Evolutionary conservation across 2,888 invertebrate genomes (phyloP).

Genomic region (Parnassius smintheus): DNA sequence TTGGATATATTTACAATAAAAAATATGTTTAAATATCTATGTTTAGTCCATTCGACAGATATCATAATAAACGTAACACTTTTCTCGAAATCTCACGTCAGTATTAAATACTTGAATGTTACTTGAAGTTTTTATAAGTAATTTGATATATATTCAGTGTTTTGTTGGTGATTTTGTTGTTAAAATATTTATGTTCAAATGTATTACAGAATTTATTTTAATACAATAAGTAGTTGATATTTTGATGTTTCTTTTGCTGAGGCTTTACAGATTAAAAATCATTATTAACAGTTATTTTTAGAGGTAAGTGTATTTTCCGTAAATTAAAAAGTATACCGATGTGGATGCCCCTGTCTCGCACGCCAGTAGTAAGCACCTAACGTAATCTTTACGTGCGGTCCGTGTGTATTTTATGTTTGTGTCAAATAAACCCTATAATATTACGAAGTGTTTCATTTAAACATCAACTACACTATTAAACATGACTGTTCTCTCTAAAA

Average conservation of each 20-base stretch:
- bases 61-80: background rate
- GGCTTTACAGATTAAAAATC: constrained; percentile 4
- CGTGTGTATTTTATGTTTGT: constrained; percentile 20
- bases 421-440: constrained; percentile 25
- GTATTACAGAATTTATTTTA: background rate
- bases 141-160: background rate
- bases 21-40: background rate
- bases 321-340: background rate
- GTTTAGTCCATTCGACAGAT: constrained; percentile 18
- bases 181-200: background rate
- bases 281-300: constrained; percentile 3
- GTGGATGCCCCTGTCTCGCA: background rate
- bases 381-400: background rate
- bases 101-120: constrained; percentile 1
- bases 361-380: constrained; percentile 1
- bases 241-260: background rate
- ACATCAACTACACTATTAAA: too few species aligned
- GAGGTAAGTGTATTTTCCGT: constrained; percentile 13
- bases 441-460: constrained; percentile 4
- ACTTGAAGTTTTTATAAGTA: background rate
- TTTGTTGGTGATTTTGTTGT: background rate
- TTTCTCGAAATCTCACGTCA: background rate
- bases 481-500: too few species aligned
- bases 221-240: constrained; percentile 1
- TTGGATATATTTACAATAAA: constrained; percentile 31